Base-by-base conservation (phyloP, 1,140 invertebrate species). In the Drosophila kepulauana region DNA sequence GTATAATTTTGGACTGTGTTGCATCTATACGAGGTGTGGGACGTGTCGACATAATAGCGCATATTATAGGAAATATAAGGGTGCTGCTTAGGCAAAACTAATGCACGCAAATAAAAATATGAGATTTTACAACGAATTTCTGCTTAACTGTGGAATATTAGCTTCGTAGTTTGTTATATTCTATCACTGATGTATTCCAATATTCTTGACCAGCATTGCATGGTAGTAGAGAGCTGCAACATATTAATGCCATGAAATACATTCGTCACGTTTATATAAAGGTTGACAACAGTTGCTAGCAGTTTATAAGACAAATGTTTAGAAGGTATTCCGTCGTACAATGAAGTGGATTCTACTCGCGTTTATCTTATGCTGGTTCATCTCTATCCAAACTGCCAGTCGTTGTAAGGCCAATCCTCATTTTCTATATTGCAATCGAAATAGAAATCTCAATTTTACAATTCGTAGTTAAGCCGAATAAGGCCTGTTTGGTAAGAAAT, bases 401-500 rank as follows among this genome's bases (percentile, higher is more conserved):
- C 15, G 30, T 1, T 48, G 68, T 71, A 57, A 71, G 68, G 5
- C 1, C 3, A 35, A 11, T 25, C 6, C 35, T 5, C 20, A 28
- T n/a, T 52, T n/a, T 38, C 2, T 15, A 33, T 7, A 16, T n/a
- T 5, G 20, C 20, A 25, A 25, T 25, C 3, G 20, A 25, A 2
- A 13, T 20, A 10, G 35, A n/a, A 38, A 38, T 35, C 0, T 38
- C 38, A 10, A 30, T 5, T 58, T 13, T 1, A 52, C 10, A 13
- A 20, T 28, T 6, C 67, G 1, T 38, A 45, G 30, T 10, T 16
- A 73, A 33, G 4, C 57, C 57, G 6, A 78, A 82, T 46, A 0
- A 3, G 1, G n/a, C 10, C 5, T 82, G 81, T 15, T 25, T 82
- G 41, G 65, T 48, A 1, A 38, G 10, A 0, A 79, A 82, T 33